phyloP scores from a whole-genome alignment of 1,140 invertebrate genomes.

The Daktulosphaira vitifoliae region DNA sequence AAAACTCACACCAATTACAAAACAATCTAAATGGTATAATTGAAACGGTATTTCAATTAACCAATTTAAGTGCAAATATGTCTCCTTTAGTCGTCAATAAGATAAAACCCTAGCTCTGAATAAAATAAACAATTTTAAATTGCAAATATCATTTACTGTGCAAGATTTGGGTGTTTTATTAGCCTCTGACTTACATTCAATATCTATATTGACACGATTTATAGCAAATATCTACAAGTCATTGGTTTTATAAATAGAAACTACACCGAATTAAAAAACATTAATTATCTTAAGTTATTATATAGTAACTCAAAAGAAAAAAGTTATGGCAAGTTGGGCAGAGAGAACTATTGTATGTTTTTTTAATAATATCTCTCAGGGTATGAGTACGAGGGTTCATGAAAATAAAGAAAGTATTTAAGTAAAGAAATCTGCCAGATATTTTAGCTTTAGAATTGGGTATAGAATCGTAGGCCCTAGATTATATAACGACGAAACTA shows the following conservation, averaged over 20 bases:
- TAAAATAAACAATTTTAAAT: neutral
- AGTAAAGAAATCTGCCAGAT: too few relatives aligned
- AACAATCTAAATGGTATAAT: neutral
- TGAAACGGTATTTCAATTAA: neutral
- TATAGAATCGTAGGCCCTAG: neutral
- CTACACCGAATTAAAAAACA: neutral
- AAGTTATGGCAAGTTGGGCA: too few relatives aligned
- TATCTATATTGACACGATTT: neutral
- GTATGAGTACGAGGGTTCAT: too few relatives aligned
- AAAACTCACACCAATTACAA: neutral
- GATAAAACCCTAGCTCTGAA: neutral
- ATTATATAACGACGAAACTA: neutral
- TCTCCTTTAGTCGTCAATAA: neutral
- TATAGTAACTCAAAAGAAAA: too few relatives aligned
- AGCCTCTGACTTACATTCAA: neutral
- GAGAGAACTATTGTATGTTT: too few relatives aligned
- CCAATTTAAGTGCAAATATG: neutral
- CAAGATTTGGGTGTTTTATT: neutral
- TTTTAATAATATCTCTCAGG: too few relatives aligned
- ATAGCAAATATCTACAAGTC: neutral
- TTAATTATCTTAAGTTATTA: neutral
- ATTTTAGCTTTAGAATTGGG: neutral
- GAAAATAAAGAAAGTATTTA: too few relatives aligned
- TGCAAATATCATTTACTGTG: neutral
- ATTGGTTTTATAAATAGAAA: conserved; percentile 9